Evolutionary conservation across 1,140 invertebrate species (phyloP).

Genomic region (Drosophila ambigua): DNA sequence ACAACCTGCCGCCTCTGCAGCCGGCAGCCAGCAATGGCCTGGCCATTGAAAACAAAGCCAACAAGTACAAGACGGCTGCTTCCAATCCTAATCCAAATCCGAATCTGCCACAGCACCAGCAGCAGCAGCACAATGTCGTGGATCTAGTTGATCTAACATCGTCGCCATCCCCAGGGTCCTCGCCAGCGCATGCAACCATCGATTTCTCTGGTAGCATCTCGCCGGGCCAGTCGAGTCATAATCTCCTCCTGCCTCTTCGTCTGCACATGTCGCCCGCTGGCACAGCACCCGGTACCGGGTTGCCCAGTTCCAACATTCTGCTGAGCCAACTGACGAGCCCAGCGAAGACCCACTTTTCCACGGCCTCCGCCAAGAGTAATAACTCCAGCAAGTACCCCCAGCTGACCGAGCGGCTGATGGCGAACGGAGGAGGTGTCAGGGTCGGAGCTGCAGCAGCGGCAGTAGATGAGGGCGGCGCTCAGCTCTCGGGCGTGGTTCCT

Average conservation of each 20-base stretch:
- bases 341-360: slow-evolving; percentile 59
- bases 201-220: slow-evolving; percentile 38
- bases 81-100: slow-evolving; percentile 14
- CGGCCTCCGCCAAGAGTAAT: slow-evolving; percentile 23
- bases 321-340: slow-evolving; percentile 68
- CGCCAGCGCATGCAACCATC: slow-evolving; percentile 60
- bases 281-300: slow-evolving; percentile 4
- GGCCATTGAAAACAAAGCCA: slow-evolving; percentile 9
- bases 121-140: slow-evolving; percentile 57
- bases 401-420: slow-evolving; percentile 70
- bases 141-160: slow-evolving; percentile 78
- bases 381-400: slow-evolving; percentile 69
- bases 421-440: slow-evolving; percentile 55
- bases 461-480: background rate
- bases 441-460: slow-evolving; percentile 3
- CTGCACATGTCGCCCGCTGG: slow-evolving; percentile 8
- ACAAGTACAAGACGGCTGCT: background rate
- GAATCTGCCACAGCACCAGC: slow-evolving; percentile 14
- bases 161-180: slow-evolving; percentile 73
- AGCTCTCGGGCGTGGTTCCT: slow-evolving; percentile 1
- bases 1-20: slow-evolving; percentile 53
- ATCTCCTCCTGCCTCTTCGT: slow-evolving; percentile 48
- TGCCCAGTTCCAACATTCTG: slow-evolving; percentile 59
- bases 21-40: slow-evolving; percentile 39
- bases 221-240: slow-evolving; percentile 24